phyloP scores from a whole-genome alignment of 2,888 invertebrate genomes.

The Metellina segmentata region DNA sequence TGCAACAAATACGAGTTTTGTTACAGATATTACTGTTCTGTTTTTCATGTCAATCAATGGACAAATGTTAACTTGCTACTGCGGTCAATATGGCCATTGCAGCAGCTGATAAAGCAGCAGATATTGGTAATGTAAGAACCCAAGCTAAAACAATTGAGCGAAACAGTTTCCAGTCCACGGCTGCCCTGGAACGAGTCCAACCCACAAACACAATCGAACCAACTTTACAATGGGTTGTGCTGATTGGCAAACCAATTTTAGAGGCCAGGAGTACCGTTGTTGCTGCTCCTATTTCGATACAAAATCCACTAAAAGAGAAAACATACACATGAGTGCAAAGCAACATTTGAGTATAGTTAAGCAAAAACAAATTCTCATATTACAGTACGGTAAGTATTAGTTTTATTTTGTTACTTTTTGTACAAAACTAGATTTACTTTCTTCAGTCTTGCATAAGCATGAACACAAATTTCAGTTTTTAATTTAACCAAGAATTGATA shows the following conservation, averaged over 20 bases:
- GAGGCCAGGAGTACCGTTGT: constrained; percentile 97
- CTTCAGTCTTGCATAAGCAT: not conserved
- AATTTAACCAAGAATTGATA: not conserved
- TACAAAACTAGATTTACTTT: not conserved
- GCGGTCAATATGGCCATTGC: constrained; percentile 71
- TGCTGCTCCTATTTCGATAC: constrained; percentile 97
- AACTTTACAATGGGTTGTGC: constrained; percentile 99
- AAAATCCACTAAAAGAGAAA: constrained; percentile 88
- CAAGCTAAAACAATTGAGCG: constrained; percentile 98
- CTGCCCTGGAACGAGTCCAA: constrained; percentile 72
- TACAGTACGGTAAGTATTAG: not conserved
- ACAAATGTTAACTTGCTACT: constrained; percentile 55
- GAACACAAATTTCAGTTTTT: not conserved
- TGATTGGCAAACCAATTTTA: constrained; percentile 97
- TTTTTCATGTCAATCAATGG: constrained; percentile 1
- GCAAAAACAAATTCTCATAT: too few species aligned
- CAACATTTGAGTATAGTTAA: too few species aligned
- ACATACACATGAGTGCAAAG: too few species aligned
- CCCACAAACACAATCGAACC: constrained; percentile 98
- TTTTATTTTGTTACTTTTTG: not conserved
- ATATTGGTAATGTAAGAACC: constrained; percentile 97
- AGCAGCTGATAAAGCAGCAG: constrained; percentile 82
- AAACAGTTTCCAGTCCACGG: constrained; percentile 90
- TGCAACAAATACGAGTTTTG: constrained; percentile 25
- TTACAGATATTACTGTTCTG: constrained; percentile 18